Evolutionary conservation across 2,797 vertebrate species (phyloP), one percentile per base, ranked within the genome.

Genomic region (Hyperoplus lanceolatus): DNA sequence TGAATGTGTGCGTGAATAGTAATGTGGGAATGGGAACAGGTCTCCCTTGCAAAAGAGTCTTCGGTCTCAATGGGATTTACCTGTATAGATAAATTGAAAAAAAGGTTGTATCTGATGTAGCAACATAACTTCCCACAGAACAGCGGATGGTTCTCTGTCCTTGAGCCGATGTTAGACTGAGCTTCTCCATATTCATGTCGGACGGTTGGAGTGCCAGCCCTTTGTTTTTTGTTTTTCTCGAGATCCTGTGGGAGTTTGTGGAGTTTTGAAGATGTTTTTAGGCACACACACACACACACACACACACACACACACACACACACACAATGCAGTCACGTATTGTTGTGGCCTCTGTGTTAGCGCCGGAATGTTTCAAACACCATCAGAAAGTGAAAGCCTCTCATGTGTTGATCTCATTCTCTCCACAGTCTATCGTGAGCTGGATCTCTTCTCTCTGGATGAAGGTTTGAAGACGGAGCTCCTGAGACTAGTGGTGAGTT

Each of bases 401-500:
- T 68, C n/a, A 49, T 59, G 38, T 48, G 3, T 59, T 21, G 0
- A 50, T 63, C 15, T 62, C 14, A 58, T 8, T 79, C 10, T 80
- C 16, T 82, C 58, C 62, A 72, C 77, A 86, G 85, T 59, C 70
- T 67, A 70, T n/a, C 77, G 15, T 83, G 82, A 85, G 67, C 69
- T 75, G 78, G 10, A 81, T 48, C 71, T 85, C 80, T 62, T 85
- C 80, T 62, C 82, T 83, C 82, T 70, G 84, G 79, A 90, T 81
- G 68, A 8, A 43, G 79, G 84, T 67, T 77, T 92, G 78, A 84
- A 83, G 68, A 74, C 66, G 56, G 49, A 90, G 69, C 61, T 76
- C 53, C 81, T 65, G 56, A 79, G 76, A 83, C 87, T 18, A 43
- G 82, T 79, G 87, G 89, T 92, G 85, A 89, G 90, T 90, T 70